Evolutionary conservation across 2,113 vertebrate species (phyloP).

Genomic region (Mesitornis unicolor): DNA sequence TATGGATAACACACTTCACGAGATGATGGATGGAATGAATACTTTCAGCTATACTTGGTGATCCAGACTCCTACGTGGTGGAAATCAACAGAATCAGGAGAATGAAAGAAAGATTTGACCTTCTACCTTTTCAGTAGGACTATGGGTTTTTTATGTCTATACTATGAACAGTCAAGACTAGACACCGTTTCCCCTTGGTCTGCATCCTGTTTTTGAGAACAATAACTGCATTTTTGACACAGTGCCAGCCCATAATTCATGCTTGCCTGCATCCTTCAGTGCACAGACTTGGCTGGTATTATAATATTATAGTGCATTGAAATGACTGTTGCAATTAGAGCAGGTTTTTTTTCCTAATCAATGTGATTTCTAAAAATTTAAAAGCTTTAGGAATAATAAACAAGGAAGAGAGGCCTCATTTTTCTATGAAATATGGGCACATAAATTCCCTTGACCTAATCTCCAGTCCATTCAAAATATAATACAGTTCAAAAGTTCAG

Average conservation of each 20-base stretch:
- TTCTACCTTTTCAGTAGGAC: not conserved
- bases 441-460: not conserved
- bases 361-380: not conserved
- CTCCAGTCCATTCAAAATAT: not conserved
- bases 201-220: slow-evolving; percentile 51
- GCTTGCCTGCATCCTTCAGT: not conserved
- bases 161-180: not conserved
- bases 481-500: slow-evolving; percentile 17
- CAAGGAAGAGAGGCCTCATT: not conserved
- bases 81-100: not conserved
- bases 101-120: not conserved
- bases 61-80: not conserved
- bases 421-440: not conserved
- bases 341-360: not conserved
- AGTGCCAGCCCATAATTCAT: not conserved
- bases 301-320: not conserved
- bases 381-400: not conserved
- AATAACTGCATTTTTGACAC: slow-evolving; percentile 37
- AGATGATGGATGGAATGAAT: not conserved
- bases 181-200: slow-evolving; percentile 20
- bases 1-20: not conserved
- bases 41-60: not conserved
- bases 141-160: not conserved
- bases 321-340: not conserved
- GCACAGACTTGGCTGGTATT: not conserved